Conservation (phyloP, 2,797 vertebrate genomes). For the Ataeniobius toweri region DNA sequence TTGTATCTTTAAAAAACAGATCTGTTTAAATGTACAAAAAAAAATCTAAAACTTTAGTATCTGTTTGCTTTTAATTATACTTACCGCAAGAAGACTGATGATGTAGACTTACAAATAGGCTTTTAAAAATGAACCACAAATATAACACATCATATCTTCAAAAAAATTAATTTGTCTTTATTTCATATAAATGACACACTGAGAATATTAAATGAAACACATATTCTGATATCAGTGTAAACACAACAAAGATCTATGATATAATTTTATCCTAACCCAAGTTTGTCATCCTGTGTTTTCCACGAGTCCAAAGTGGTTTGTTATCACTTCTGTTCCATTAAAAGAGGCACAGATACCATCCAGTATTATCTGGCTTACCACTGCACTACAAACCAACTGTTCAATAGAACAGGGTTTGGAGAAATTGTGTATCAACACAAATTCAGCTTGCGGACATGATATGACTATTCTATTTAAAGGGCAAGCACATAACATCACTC, state of each 20-base stretch:
- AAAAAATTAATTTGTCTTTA: background rate
- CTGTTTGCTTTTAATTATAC: background rate
- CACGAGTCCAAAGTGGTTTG: slow-evolving; percentile 21
- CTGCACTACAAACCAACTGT: slow-evolving; percentile 11
- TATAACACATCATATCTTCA: background rate
- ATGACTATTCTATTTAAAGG: no score
- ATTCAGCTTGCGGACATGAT: no score
- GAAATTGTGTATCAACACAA: no score
- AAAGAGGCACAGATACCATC: slow-evolving; percentile 43
- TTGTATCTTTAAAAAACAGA: background rate
- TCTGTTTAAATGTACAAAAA: background rate
- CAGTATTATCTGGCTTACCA: slow-evolving; percentile 44
- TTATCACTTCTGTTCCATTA: slow-evolving; percentile 45
- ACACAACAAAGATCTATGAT: slow-evolving; percentile 18
- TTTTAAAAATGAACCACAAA: background rate
- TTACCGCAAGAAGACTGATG: background rate
- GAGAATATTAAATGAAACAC: background rate
- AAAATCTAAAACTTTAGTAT: background rate
- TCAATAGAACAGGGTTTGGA: slow-evolving; percentile 9
- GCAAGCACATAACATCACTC: no score
- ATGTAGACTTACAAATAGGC: background rate
- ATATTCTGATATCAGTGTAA: background rate
- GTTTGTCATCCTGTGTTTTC: slow-evolving; percentile 29
- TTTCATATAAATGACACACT: background rate
- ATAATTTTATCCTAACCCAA: background rate